Conservation (phyloP, 2,797 vertebrate genomes). For the Mycteria americana region DNA sequence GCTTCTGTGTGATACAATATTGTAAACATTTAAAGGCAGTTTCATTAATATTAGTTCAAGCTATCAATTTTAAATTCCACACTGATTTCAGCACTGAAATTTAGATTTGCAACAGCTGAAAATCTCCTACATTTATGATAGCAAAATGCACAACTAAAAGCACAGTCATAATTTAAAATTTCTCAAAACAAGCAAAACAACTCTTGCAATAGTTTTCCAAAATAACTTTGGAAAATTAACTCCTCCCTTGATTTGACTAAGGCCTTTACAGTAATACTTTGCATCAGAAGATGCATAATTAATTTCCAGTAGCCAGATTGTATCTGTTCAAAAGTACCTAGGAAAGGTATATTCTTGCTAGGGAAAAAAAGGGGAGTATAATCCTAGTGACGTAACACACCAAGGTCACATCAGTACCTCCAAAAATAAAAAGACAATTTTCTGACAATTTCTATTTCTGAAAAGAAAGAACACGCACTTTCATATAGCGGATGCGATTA, state of each 20-base stretch:
- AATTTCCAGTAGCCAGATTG: neutral
- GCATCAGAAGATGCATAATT: neutral
- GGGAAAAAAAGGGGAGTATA: neutral
- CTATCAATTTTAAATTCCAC: neutral
- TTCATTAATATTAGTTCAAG: neutral
- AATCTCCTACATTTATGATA: neutral
- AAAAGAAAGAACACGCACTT: neutral
- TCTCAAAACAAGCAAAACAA: neutral
- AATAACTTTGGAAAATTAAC: neutral
- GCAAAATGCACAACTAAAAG: neutral
- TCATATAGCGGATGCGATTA: neutral
- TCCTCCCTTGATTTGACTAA: neutral
- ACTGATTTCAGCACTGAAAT: neutral
- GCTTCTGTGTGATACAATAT: neutral
- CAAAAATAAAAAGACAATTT: neutral
- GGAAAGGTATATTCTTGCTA: neutral
- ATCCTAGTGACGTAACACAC: accelerated
- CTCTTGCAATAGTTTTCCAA: neutral
- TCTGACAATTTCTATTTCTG: neutral
- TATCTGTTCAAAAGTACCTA: neutral
- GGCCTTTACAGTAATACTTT: neutral
- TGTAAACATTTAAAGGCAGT: neutral
- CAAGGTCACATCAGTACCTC: neutral
- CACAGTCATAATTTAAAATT: neutral
- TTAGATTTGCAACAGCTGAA: neutral